Evolutionary conservation across 2,888 invertebrate genomes (phyloP).

Genomic region (Lordiphosa andalusiaca): DNA sequence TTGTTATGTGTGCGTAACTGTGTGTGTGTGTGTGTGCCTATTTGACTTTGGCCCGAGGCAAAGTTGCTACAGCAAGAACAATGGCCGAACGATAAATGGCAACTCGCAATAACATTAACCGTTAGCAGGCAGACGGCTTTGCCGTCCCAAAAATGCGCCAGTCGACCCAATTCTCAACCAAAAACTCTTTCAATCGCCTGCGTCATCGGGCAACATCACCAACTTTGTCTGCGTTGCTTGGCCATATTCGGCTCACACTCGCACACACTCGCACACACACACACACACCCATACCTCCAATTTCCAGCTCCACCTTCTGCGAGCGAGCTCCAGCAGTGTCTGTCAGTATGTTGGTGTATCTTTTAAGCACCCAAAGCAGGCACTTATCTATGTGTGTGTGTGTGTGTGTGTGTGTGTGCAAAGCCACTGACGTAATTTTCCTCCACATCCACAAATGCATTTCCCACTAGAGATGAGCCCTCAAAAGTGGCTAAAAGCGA

Average conservation of each 20-base stretch:
- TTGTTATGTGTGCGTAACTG: conserved; percentile 14
- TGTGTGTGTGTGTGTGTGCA: conserved; percentile 38
- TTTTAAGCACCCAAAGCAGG: conserved; percentile 59
- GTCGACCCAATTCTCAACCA: conserved; percentile 62
- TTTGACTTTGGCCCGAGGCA: conserved; percentile 45
- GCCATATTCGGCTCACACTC: conserved; percentile 50
- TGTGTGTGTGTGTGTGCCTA: conserved; percentile 37
- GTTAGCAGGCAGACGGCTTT: conserved; percentile 54
- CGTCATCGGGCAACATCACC: conserved; percentile 49
- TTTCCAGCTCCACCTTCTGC: no score
- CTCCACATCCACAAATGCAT: conserved; percentile 64
- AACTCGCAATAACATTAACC: conserved; percentile 72
- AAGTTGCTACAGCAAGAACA: conserved; percentile 47
- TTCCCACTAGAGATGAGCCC: conserved; percentile 51
- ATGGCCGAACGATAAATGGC: conserved; percentile 54
- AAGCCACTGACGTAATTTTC: conserved; percentile 71
- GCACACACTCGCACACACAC: conserved; percentile 21
- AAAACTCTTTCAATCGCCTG: conserved; percentile 66
- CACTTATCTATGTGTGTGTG: conserved; percentile 48
- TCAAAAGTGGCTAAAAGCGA: conserved; percentile 7
- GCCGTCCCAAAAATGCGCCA: conserved; percentile 62
- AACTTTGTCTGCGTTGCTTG: conserved; percentile 44
- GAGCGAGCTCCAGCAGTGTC: no score
- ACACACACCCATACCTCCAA: conserved; percentile 6
- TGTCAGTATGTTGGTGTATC: conserved; percentile 44